A percentile compares a stretch with the other conserved stretches of the same genome.
phyloP scores from a whole-genome alignment of 2,113 vertebrate species.

The Boulengeromyrus knoepffleri region DNA sequence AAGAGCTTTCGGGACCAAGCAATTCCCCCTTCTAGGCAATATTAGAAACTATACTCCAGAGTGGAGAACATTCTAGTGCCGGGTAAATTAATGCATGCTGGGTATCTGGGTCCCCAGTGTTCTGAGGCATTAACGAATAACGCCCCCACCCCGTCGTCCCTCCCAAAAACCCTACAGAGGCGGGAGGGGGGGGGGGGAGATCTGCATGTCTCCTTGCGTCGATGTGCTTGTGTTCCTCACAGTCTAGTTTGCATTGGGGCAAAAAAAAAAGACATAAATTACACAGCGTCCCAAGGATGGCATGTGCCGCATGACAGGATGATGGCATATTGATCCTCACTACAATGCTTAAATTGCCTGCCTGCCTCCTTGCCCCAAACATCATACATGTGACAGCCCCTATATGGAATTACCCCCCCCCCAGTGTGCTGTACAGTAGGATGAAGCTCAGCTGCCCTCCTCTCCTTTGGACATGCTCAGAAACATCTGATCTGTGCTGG shows the following conservation, averaged over 20 bases:
- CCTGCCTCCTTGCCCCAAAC: conserved; percentile 65
- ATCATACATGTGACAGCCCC: conserved; percentile 58
- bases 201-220: not conserved
- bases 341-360: conserved; percentile 64
- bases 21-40: conserved; percentile 6
- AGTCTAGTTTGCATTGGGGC: not conserved
- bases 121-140: not conserved
- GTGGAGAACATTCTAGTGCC: conserved; percentile 9
- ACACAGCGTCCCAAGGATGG: conserved; percentile 56
- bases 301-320: conserved; percentile 55
- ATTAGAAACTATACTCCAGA: conserved; percentile 19
- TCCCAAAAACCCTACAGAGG: not conserved
- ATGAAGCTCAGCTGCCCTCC: conserved; percentile 37
- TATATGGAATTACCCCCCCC: conserved; percentile 43
- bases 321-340: conserved; percentile 75
- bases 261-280: conserved; percentile 64
- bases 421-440: conserved; percentile 37
- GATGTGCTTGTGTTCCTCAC: not conserved
- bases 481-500: conserved; percentile 7
- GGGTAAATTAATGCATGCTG: conserved; percentile 23
- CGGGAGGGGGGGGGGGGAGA: not conserved
- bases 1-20: conserved; percentile 5
- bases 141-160: not conserved
- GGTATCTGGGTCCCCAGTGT: not conserved
- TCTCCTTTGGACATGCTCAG: conserved; percentile 27